Conservation (phyloP, 2,797 vertebrate genomes). For the Amblyopsis hoosieri region DNA sequence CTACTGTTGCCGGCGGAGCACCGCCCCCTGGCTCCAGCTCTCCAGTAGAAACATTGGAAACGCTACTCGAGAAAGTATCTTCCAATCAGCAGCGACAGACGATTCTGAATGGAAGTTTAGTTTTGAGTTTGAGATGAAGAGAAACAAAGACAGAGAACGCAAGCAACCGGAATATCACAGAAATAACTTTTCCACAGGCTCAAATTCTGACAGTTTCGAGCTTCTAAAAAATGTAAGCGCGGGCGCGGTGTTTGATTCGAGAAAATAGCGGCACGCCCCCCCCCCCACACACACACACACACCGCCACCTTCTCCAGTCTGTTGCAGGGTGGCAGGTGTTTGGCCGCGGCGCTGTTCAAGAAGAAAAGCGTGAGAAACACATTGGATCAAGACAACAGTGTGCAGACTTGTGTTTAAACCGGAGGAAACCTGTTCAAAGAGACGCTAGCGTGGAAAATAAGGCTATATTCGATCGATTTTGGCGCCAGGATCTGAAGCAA, state of each 20-base stretch:
- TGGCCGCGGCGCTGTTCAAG: conserved; percentile 39
- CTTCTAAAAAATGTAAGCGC: neutral
- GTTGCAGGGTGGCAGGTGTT: conserved; percentile 68
- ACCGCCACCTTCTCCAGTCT: conserved; percentile 1
- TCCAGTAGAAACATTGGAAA: conserved; percentile 49
- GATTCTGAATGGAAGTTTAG: conserved; percentile 71
- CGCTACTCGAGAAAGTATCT: neutral
- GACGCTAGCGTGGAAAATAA: neutral
- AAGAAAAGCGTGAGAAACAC: conserved; percentile 1
- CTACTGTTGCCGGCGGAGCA: neutral
- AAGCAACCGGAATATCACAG: neutral
- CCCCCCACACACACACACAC: neutral
- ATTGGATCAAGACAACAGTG: conserved; percentile 42
- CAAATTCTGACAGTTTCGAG: neutral
- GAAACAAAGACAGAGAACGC: neutral
- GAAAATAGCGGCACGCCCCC: conserved; percentile 1
- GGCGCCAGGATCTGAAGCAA: neutral
- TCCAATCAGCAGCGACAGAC: conserved; percentile 63
- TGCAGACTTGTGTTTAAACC: neutral
- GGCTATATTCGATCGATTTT: conserved; percentile 19
- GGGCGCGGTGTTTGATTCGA: neutral
- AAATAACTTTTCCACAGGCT: conserved; percentile 5
- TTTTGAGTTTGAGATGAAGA: conserved; percentile 49
- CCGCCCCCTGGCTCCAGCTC: conserved; percentile 26
- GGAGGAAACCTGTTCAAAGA: neutral